A percentile compares a stretch with the other conserved stretches of the same genome.
Conservation (phyloP, 2,888 invertebrate species). For the Sceliomorpha sp. region DNA sequence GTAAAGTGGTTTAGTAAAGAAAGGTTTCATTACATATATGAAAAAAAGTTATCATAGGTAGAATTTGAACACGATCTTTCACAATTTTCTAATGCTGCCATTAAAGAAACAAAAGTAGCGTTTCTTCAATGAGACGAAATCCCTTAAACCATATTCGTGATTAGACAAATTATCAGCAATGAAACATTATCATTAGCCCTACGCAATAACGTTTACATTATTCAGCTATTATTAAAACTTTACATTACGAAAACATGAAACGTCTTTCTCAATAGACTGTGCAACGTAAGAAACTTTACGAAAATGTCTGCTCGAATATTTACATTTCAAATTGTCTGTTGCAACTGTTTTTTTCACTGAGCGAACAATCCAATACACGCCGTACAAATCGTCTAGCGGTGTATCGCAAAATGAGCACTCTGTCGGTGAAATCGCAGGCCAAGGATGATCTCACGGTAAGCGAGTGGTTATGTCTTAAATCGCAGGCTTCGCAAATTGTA, state of each 20-base stretch:
- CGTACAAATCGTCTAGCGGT: conserved; percentile 5
- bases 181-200: too few relatives aligned
- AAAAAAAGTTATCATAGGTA: too few relatives aligned
- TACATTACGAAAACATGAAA: conserved; percentile 1
- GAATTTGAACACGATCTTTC: too few relatives aligned
- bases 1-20: too few relatives aligned
- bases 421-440: conserved; percentile 1
- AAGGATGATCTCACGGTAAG: conserved; percentile 10
- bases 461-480: not conserved
- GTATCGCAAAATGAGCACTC: conserved; percentile 1
- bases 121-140: too few relatives aligned
- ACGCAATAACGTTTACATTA: not conserved
- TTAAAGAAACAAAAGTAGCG: too few relatives aligned
- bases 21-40: too few relatives aligned
- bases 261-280: conserved; percentile 6
- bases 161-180: too few relatives aligned
- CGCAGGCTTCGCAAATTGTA: conserved; percentile 2
- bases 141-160: too few relatives aligned
- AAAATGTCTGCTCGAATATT: conserved; percentile 13
- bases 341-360: conserved; percentile 10
- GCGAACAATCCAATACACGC: not conserved
- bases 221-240: not conserved
- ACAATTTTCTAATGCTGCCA: too few relatives aligned
- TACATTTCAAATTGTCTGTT: conserved; percentile 32
- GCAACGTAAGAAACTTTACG: conserved; percentile 6